Evolutionary conservation across 2,797 vertebrate genomes (phyloP).

Genomic region (Lindbergichthys nudifrons): DNA sequence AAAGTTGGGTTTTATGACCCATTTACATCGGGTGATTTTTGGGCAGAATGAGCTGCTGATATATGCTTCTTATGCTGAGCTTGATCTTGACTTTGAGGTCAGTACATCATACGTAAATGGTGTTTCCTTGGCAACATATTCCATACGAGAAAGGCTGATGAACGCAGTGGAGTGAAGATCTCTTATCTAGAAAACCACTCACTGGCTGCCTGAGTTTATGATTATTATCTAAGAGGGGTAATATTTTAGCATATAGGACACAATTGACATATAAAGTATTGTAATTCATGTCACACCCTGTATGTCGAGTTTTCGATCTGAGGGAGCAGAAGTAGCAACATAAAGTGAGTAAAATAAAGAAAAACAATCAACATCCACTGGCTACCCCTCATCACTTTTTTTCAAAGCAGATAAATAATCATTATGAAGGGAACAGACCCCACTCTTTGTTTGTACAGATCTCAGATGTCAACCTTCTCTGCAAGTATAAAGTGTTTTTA

Average conservation of each 20-base stretch:
- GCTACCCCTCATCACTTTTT: neutral
- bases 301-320: neutral
- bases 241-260: constrained; percentile 21
- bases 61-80: constrained; percentile 52
- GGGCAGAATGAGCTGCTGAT: constrained; percentile 38
- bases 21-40: constrained; percentile 55
- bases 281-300: neutral
- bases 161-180: constrained; percentile 45
- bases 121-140: constrained; percentile 75
- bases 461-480: neutral
- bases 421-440: constrained; percentile 14
- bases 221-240: constrained; percentile 37
- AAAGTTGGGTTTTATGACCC: constrained; percentile 54
- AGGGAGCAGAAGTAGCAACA: neutral
- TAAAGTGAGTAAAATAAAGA: neutral
- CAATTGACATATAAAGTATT: constrained; percentile 6
- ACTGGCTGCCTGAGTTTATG: constrained; percentile 29
- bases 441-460: constrained; percentile 10
- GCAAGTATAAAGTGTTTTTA: constrained; percentile 4
- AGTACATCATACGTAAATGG: constrained; percentile 46
- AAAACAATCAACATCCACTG: neutral
- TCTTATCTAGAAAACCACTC: constrained; percentile 49
- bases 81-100: constrained; percentile 68
- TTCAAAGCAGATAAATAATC: constrained; percentile 3
- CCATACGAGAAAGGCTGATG: constrained; percentile 62